phyloP scores from a whole-genome alignment of 2,113 vertebrate species.

The Megalops atlanticus region DNA sequence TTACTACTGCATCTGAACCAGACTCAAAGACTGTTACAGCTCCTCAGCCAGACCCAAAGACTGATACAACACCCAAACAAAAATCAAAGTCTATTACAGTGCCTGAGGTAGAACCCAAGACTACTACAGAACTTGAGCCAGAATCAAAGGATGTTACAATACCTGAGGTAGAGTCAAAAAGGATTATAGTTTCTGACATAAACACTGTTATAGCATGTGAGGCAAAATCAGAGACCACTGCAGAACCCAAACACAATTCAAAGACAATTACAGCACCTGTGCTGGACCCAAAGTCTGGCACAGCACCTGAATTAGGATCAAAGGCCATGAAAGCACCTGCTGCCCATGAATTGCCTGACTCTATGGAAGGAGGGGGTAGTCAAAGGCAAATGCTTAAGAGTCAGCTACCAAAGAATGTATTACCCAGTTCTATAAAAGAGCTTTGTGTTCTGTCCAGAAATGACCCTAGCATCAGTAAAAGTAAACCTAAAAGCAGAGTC shows the following conservation, averaged over 20 bases:
- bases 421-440: background rate
- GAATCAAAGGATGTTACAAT: background rate
- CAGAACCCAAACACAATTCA: background rate
- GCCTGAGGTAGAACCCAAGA: background rate
- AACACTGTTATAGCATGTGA: background rate
- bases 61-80: background rate
- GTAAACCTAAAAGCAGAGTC: background rate
- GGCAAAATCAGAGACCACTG: background rate
- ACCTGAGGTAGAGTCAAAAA: background rate
- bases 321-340: background rate
- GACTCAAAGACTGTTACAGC: background rate
- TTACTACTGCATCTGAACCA: background rate
- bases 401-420: background rate
- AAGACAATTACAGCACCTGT: background rate
- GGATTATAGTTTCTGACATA: too few species aligned
- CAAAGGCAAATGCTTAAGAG: background rate
- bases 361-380: background rate
- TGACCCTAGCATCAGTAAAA: background rate
- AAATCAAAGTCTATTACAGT: background rate
- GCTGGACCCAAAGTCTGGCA: background rate
- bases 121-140: background rate
- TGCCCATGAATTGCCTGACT: background rate
- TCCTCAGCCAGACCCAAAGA: background rate
- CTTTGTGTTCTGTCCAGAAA: background rate
- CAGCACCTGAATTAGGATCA: background rate